Evolutionary conservation across 2,888 invertebrate species (phyloP).

Genomic region (Cordilura impudica): DNA sequence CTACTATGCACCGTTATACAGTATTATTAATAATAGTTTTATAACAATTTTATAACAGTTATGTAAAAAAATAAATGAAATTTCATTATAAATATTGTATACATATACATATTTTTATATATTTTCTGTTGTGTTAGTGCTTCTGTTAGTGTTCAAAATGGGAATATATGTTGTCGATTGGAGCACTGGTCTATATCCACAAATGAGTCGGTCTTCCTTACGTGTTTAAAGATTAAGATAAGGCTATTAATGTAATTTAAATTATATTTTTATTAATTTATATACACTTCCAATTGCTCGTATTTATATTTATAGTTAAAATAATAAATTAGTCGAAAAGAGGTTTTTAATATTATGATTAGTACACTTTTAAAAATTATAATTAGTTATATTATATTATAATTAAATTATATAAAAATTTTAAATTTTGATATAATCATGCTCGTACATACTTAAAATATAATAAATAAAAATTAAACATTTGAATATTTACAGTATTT

Average conservation of each 20-base stretch:
- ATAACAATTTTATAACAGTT: too few relatives aligned
- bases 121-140: too few relatives aligned
- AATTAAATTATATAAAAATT: neutral
- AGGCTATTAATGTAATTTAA: neutral
- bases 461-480: neutral
- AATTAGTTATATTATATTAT: neutral
- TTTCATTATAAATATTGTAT: too few relatives aligned
- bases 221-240: too few relatives aligned
- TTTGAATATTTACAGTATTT: slow-evolving; percentile 7
- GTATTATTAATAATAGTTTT: too few relatives aligned
- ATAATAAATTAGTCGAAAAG: neutral
- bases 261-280: slow-evolving; percentile 24
- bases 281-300: slow-evolving; percentile 33
- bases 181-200: too few relatives aligned
- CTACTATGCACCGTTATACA: too few relatives aligned
- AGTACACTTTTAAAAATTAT: slow-evolving; percentile 36
- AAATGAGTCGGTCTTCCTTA: too few relatives aligned
- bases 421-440: neutral
- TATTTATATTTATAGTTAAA: slow-evolving; percentile 15
- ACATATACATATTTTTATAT: too few relatives aligned
- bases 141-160: too few relatives aligned
- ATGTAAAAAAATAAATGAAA: too few relatives aligned
- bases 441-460: neutral
- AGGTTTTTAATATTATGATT: slow-evolving; percentile 45
- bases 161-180: too few relatives aligned